Percentiles rank a stretch among this genome's conserved stretches.
Conservation (phyloP, 2,113 vertebrate genomes). For the Sturnira hondurensis region DNA sequence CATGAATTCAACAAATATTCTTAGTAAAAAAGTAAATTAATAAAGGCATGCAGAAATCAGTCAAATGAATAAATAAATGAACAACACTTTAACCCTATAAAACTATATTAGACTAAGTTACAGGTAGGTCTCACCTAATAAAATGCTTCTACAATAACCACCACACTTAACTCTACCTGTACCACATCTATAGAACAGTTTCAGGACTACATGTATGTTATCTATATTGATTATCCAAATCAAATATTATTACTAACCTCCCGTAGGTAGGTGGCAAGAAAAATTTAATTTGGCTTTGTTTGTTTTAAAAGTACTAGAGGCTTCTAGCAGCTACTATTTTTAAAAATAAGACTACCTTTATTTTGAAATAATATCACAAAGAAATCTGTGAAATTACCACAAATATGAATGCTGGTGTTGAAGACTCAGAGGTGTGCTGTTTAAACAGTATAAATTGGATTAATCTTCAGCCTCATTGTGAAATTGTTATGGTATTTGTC, state of each 20-base stretch:
- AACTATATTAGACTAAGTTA: not conserved
- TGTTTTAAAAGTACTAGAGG: not conserved
- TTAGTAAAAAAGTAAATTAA: not conserved
- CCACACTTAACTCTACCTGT: not conserved
- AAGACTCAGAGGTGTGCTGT: not conserved
- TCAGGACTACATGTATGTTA: not conserved
- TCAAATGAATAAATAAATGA: constrained; percentile 31
- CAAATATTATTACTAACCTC: constrained; percentile 30
- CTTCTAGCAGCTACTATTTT: not conserved
- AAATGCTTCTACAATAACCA: not conserved
- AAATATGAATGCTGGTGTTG: not conserved
- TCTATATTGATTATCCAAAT: not conserved
- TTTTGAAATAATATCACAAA: not conserved
- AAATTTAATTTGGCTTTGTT: not conserved
- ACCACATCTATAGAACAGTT: not conserved
- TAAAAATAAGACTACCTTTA: not conserved
- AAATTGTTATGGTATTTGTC: too few species aligned
- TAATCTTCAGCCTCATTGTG: not conserved
- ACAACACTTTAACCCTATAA: not conserved
- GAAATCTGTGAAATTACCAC: constrained; percentile 25
- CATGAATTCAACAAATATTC: constrained; percentile 7
- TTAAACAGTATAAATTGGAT: constrained; percentile 10
- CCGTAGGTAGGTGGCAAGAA: not conserved
- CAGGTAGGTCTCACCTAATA: not conserved
- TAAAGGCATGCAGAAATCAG: constrained; percentile 2